Evolutionary conservation across 2,113 vertebrate species (phyloP).

Genomic region (Periophthalmus modestus): DNA sequence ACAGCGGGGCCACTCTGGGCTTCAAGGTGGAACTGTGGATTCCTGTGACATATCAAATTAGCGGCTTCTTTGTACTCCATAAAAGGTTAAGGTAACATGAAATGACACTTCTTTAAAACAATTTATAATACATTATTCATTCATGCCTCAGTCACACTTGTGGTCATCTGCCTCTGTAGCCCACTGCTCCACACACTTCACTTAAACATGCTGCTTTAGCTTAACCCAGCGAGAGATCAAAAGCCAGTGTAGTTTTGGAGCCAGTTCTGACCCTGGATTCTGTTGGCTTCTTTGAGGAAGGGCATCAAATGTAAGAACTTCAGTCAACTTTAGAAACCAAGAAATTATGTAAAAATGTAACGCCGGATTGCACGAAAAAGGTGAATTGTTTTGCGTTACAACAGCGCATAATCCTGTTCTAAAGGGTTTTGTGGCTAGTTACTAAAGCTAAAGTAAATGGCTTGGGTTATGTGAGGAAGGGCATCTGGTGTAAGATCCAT

Average conservation of each 20-base stretch:
- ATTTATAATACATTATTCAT: too few relatives aligned
- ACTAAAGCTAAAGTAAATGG: constrained; percentile 10
- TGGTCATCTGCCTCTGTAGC: too few relatives aligned
- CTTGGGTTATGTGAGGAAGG: neutral
- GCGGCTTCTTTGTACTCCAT: neutral
- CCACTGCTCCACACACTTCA: too few relatives aligned
- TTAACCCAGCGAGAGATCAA: neutral
- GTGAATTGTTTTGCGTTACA: neutral
- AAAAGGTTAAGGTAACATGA: neutral
- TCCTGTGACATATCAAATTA: neutral
- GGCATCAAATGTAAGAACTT: too few relatives aligned
- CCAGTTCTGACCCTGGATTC: neutral
- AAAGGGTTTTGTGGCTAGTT: constrained; percentile 15
- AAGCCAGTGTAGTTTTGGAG: neutral
- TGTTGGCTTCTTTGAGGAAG: neutral
- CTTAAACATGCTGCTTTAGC: too few relatives aligned
- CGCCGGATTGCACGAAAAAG: too few relatives aligned
- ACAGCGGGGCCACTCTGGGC: neutral
- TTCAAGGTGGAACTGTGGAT: neutral
- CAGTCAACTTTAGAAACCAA: too few relatives aligned
- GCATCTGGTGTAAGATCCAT: too few relatives aligned
- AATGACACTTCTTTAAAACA: too few relatives aligned
- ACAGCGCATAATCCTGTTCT: constrained; percentile 33
- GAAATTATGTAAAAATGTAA: too few relatives aligned
- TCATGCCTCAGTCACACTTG: too few relatives aligned